Base-by-base conservation (phyloP, 2,113 vertebrate genomes). In the Copsychus sechellarum region DNA sequence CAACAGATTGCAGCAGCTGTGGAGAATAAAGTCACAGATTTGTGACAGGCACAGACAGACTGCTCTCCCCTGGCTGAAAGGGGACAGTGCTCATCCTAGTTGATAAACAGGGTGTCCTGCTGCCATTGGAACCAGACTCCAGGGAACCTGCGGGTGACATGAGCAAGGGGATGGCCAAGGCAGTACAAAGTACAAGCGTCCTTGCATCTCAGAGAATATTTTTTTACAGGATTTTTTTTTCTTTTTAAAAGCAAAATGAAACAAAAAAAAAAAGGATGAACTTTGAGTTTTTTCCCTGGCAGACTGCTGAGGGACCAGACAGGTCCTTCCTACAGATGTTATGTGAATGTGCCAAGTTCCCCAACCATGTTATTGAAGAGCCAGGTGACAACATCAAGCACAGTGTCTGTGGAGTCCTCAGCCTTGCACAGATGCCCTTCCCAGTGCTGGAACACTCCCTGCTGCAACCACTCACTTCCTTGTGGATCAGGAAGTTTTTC, bases 1-100 rank as follows among this genome's bases (percentile, higher is more conserved):
- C 99, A 99, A 96, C 99, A 99, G 98, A 99, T 99, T 1, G 99
- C 99, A 5, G 99, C 99, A 3, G 99, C 99, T 11, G 99, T 99
- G 97, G 99, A 99, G 95, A 99, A 99, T 93, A 99, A 99, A 98
- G 99, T 99, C 97, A 99, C 99, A 0, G 99, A 99, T 93, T 99
- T 99, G 97, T 99, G 99, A 99, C 97, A 64, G 91, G 90, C 62
- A 31, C 90, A 92, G 79, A 94, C 85, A 79, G 78, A 91, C 91
- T 95, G 93, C 88, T 97, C 82, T 88, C 85, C 82, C 88, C 86
- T 82, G 60, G 47, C 90, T 96, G 86, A 71, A 81, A 1, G 1
- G 90, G 95, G 86, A 86, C 70, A 61, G 72, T 90, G 94, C 92
- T 93, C 34, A 3, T 95, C 91, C 93, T 36, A 69, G 54, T 67